These are phyloP conservation scores for Vulpes vulpes DNA, from an alignment of 2,113 vertebrate species.

Conservation along the genomic window DNA sequence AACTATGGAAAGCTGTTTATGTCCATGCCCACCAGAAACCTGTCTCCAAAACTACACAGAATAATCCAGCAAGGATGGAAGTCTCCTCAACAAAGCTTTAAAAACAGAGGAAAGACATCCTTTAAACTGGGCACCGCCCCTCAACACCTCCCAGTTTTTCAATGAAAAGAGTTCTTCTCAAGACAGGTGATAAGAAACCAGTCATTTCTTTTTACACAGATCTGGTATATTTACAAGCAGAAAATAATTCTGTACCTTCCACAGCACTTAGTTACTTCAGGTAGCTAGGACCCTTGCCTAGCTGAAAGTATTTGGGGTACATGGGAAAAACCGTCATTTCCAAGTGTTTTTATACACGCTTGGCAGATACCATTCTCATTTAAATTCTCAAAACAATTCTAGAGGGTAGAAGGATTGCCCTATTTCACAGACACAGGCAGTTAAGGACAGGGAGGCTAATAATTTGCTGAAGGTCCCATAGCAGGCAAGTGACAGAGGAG, in stretches of 20 bases:
- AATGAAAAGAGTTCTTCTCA: background rate
- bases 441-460: background rate
- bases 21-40: background rate
- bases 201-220: background rate
- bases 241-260: background rate
- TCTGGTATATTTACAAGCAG: background rate
- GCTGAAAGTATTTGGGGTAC: background rate
- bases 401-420: background rate
- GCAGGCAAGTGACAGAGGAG: background rate
- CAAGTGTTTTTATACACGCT: background rate
- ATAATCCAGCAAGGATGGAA: background rate
- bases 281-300: background rate
- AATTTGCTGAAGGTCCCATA: no score
- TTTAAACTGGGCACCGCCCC: background rate
- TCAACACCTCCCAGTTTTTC: background rate
- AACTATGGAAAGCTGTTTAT: background rate
- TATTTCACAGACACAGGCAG: background rate
- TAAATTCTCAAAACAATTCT: background rate
- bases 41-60: background rate
- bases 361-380: background rate
- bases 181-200: background rate
- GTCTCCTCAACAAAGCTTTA: background rate
- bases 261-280: background rate
- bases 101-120: accelerated
- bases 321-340: background rate